Percentiles rank a stretch among this genome's conserved stretches.
phyloP scores from a whole-genome alignment of 2,797 vertebrate species.

The Merluccius polli region DNA sequence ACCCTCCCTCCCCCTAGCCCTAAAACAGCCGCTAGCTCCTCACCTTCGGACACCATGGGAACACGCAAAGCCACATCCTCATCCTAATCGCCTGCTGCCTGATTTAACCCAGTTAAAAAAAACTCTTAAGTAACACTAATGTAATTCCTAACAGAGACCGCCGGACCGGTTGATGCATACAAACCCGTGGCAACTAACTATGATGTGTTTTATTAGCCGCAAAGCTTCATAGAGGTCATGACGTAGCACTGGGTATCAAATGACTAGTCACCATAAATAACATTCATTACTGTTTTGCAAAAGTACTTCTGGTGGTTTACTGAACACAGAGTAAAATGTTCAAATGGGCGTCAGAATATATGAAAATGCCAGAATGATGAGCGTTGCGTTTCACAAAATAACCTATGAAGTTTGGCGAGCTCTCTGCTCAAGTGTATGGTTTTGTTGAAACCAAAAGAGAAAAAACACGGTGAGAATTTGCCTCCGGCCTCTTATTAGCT shows the following conservation, averaged over 20 bases:
- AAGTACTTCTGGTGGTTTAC: not conserved
- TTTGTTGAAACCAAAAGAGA: not conserved
- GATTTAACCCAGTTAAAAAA: constrained; percentile 22
- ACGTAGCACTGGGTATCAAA: constrained; percentile 27
- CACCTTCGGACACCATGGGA: not conserved
- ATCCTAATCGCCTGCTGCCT: not conserved
- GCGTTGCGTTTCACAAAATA: not conserved
- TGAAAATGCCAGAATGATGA: constrained; percentile 3
- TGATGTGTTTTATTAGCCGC: constrained; percentile 13
- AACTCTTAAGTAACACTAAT: constrained; percentile 9
- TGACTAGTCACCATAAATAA: constrained; percentile 13
- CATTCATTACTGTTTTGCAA: constrained; percentile 9
- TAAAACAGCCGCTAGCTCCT: not conserved
- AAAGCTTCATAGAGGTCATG: constrained; percentile 24
- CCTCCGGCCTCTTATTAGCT: not conserved
- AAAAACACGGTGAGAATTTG: not conserved
- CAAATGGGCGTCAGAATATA: constrained; percentile 5
- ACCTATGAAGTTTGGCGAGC: not conserved
- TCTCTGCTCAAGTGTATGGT: too few relatives aligned
- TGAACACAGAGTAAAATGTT: not conserved
- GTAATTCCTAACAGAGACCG: constrained; percentile 20
- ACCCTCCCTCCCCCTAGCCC: not conserved
- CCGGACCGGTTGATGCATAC: constrained; percentile 3
- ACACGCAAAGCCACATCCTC: not conserved
- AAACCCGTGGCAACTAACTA: constrained; percentile 11